Percentiles rank a stretch among this genome's conserved stretches.
phyloP scores from a whole-genome alignment of 1,140 invertebrate genomes.

The Drosophila ficusphila region DNA sequence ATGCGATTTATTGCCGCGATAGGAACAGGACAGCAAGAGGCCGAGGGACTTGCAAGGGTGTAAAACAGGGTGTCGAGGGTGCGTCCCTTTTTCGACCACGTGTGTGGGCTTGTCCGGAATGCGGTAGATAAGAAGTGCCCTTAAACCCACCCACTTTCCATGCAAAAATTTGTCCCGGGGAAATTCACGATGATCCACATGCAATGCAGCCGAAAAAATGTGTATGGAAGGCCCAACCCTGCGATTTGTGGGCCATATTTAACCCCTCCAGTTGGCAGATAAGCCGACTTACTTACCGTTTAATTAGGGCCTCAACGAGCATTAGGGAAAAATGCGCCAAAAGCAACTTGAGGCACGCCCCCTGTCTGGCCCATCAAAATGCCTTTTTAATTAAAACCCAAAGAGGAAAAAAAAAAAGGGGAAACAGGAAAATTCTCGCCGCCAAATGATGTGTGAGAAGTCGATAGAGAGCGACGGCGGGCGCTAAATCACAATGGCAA shows the following conservation, averaged over 20 bases:
- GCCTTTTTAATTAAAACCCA: slow-evolving; percentile 71
- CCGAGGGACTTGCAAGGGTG: slow-evolving; percentile 24
- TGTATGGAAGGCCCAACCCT: neutral
- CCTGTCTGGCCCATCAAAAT: slow-evolving; percentile 64
- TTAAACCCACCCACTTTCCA: slow-evolving; percentile 8
- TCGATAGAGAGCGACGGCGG: slow-evolving; percentile 61
- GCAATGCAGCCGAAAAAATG: slow-evolving; percentile 9
- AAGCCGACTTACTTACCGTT: slow-evolving; percentile 60
- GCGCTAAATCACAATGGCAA: slow-evolving; percentile 75
- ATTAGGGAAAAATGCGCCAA: slow-evolving; percentile 67
- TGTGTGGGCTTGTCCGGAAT: slow-evolving; percentile 69
- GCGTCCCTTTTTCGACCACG: slow-evolving; percentile 24
- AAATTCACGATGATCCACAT: slow-evolving; percentile 61
- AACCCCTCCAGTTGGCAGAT: slow-evolving; percentile 37
- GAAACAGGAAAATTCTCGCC: slow-evolving; percentile 19
- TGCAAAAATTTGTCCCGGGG: slow-evolving; percentile 70
- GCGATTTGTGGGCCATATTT: neutral
- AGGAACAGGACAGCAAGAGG: slow-evolving; percentile 56
- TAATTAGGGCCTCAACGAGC: slow-evolving; percentile 74
- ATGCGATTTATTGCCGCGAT: slow-evolving; percentile 83
- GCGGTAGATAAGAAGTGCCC: slow-evolving; percentile 49
- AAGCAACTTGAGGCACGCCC: slow-evolving; percentile 65
- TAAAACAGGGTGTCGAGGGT: slow-evolving; percentile 40
- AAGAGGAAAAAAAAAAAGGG: slow-evolving; percentile 21
- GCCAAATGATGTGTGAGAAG: slow-evolving; percentile 80